These are phyloP conservation scores for Dipodomys stephensi DNA, from an alignment of 2,113 vertebrate genomes.

Conservation along the genomic window DNA sequence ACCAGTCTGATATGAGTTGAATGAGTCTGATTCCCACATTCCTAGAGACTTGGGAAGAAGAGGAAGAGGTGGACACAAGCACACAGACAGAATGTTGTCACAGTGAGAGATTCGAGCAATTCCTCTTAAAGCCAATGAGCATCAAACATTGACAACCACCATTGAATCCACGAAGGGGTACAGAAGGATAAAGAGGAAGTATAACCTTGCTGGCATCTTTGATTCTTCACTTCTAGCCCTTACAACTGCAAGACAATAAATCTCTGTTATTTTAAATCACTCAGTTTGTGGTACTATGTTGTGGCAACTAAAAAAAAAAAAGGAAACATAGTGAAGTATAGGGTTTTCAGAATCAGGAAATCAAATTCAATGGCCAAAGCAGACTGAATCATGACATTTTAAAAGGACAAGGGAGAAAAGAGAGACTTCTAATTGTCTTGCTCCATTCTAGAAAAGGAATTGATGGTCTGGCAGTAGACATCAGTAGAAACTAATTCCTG, in stretches of 20 bases:
- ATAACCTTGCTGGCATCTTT: background rate
- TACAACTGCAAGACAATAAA: no score
- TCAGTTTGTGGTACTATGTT: background rate
- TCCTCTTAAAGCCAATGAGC: background rate
- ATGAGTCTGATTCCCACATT: background rate
- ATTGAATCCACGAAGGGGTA: background rate
- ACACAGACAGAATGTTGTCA: no score
- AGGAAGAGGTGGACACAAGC: background rate
- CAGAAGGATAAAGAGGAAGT: background rate
- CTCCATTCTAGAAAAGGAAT: constrained; percentile 25
- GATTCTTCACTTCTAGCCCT: background rate
- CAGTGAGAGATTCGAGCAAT: background rate
- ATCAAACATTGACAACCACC: no score
- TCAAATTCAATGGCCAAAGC: background rate
- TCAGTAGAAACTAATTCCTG: background rate
- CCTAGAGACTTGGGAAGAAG: background rate
- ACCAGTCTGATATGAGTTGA: background rate
- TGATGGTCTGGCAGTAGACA: background rate
- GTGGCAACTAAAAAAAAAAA: background rate
- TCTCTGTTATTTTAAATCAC: background rate
- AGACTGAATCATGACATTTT: background rate
- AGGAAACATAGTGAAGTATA: background rate
- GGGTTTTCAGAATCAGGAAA: background rate
- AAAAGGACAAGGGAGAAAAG: background rate
- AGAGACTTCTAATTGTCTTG: background rate